Percentiles rank a stretch among this genome's conserved stretches.
Evolutionary conservation across 2,888 invertebrate species (phyloP).

Genomic region (Scaptomyza flava): DNA sequence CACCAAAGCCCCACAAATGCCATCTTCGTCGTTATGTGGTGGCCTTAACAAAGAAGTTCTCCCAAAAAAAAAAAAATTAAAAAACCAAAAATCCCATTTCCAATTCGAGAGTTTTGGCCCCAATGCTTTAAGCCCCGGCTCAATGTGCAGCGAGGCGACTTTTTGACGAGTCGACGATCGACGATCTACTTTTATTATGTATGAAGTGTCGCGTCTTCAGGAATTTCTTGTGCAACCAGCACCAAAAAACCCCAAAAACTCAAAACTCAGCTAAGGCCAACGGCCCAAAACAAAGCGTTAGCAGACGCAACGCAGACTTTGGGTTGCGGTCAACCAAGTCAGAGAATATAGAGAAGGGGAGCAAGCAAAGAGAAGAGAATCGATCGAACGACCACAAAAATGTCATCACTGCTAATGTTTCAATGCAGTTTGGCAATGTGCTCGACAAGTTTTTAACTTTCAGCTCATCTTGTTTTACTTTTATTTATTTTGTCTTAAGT

Average conservation of each 20-base stretch:
- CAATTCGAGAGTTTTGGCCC: conserved; percentile 23
- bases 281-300: conserved; percentile 34
- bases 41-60: conserved; percentile 43
- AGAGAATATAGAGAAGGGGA: neutral
- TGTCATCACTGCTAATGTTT: conserved; percentile 83
- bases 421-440: conserved; percentile 74
- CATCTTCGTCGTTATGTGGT: conserved; percentile 21
- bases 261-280: conserved; percentile 40
- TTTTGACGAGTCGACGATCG: conserved; percentile 43
- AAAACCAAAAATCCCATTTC: conserved; percentile 2
- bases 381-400: conserved; percentile 77
- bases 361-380: neutral
- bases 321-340: conserved; percentile 23
- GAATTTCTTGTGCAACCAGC: conserved; percentile 62
- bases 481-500: conserved; percentile 5
- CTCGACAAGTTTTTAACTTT: conserved; percentile 46
- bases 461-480: conserved; percentile 56
- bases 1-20: conserved; percentile 75
- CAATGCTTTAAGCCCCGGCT: conserved; percentile 35
- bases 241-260: conserved; percentile 32
- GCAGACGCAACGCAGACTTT: conserved; percentile 57
- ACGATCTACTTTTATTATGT: conserved; percentile 75
- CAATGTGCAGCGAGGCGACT: conserved; percentile 42
- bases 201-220: conserved; percentile 78
- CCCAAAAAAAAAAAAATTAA: conserved; percentile 12